Conservation (phyloP, 2,113 vertebrate genomes). For the Cathartes aura region DNA sequence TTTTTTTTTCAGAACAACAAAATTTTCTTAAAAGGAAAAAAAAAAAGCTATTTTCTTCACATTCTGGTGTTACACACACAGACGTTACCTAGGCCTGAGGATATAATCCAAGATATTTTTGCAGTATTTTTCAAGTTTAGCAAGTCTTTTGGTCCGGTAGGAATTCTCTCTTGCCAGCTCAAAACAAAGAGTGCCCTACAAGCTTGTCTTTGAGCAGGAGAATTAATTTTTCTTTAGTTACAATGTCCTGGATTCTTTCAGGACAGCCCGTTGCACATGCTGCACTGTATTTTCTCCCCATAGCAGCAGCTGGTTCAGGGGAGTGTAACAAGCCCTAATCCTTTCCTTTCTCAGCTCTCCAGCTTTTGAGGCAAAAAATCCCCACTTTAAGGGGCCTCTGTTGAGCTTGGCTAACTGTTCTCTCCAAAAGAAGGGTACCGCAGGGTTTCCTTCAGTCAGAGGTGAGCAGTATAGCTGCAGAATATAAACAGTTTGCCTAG, state of each 20-base stretch:
- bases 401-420: neutral
- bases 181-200: constrained; percentile 1
- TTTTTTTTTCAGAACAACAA: neutral
- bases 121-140: constrained; percentile 3
- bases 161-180: neutral
- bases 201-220: neutral
- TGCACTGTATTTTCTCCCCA: neutral
- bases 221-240: constrained; percentile 15
- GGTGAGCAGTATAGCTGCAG: neutral
- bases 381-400: neutral
- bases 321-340: neutral
- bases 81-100: neutral
- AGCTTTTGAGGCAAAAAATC: neutral
- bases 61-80: neutral
- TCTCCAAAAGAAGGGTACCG: neutral
- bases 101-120: neutral
- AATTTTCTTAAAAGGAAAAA: neutral
- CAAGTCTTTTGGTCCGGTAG: neutral
- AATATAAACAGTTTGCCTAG: neutral
- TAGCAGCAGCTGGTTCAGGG: neutral
- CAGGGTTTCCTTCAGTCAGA: neutral
- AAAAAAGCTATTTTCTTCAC: neutral
- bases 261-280: neutral
- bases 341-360: neutral
- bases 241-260: constrained; percentile 25